Evolutionary conservation across 2,888 invertebrate genomes (phyloP), one percentile per base, ranked within the genome.

Genomic region (Ceriagrion tenellum): DNA sequence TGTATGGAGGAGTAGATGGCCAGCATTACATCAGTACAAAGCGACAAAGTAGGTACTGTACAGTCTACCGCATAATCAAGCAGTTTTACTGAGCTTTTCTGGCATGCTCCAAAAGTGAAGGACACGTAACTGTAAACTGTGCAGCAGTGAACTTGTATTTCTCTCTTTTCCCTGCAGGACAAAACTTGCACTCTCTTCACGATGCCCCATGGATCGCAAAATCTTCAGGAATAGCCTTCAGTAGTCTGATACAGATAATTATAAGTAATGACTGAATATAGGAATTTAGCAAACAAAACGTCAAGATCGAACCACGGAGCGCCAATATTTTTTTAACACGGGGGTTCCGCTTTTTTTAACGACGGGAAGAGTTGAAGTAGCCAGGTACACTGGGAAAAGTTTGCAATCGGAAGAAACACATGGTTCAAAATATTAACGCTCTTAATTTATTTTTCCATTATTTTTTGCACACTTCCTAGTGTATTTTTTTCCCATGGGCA

Each of bases 371-470:
- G 47, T 47, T 47, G 47, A 47, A 47, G 47, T 47, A 47, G 47
- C 6, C n/a, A n/a, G 69, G 69, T n/a, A n/a, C 30, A 35, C 81
- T 0, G 18, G 16, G 35, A 81, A 12, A 59, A 69, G 23, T 69
- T 26, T 6, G 69, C 69, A n/a, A 81, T 81, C 81, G 81, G n/a
- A 81, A 81, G 30, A 81, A 81, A 81, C 81, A 81, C 81, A 30
- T 18, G 10, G 35, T 23, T 30, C n/a, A 30, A 74, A n/a, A 74
- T 56, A 56, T 74, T 74, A n/a, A 74, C 74, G 30, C 69, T 69
- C 26, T 69, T n/a, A n/a, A 81, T 81, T 81, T 59, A 59, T 81
- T 81, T 81, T 81, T 35, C 16, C 35, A 81, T 35, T 81, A 35
- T 35, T 16, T 35, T 81, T 81, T 35, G 13, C 30, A 81, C 81